Evolutionary conservation across 2,113 vertebrate species (phyloP), one percentile per base, ranked within the genome.

Genomic region (Notarius lentiginosus): DNA sequence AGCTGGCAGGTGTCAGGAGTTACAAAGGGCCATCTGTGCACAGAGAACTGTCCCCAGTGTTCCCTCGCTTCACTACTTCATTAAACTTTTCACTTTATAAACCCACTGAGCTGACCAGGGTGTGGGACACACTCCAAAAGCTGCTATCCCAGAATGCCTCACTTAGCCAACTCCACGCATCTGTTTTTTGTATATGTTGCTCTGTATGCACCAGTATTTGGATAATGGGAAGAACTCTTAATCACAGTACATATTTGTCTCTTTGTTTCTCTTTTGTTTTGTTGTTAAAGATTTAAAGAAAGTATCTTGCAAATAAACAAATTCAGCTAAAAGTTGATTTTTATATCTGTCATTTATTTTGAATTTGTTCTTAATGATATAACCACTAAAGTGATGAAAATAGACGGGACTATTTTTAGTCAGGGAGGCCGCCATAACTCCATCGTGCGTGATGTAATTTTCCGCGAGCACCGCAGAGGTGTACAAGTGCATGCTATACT

Each of bases 21-120:
- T 96, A 99, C 97, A 99, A 98, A 97, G 95, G 95, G 95, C 97
- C 98, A 99, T 99, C 97, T 99, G 98, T 97, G 96, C 96, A 93
- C 94, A 91, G 92, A 92, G 95, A 94, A 95, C 94, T 93, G 92
- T 96, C 96, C 95, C 94, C 93, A 92, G 94, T 92, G 92, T 94
- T 93, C 95, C 94, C 94, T 95, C 94, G 89, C 95, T 92, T 91
- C 70, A 90, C 95, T 94, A 95, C 95, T 96, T 95, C 96, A 94
- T 95, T 96, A 96, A 96, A 96, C 95, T 94, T 94, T 93, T 92
- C 79, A 95, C 95, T 93, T 94, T 95, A 93, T 90, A 95, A 94
- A 93, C 89, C 89, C 91, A 94, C 90, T 60, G 86, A 85, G 87
- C 83, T 65, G 66, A 70, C 89, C 90, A 90, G 49, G 83, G 66